Base-by-base conservation (phyloP, 2,113 vertebrate species). In the Chionis minor region DNA sequence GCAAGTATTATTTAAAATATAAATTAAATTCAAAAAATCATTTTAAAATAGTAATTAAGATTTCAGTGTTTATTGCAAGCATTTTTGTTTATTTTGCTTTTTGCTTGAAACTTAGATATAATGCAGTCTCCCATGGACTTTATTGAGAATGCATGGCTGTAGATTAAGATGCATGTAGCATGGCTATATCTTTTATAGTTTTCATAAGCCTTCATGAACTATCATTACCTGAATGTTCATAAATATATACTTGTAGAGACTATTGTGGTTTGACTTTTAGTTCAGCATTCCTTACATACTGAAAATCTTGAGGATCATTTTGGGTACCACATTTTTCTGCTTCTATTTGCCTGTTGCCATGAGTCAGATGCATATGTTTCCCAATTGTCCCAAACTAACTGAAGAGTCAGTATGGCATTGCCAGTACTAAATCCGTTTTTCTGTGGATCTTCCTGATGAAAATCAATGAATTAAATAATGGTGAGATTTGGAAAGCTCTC, bases 121-220 rank as follows among this genome's bases (percentile, higher is more conserved):
- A 92, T 91, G 82, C 88, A 94, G 92, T 94, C 80, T 96, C 91
- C 97, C 91, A 92, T 97, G 93, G 89, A 95, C 89, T 97, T 95
- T 95, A 38, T 66, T 88, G 56, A 96, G 82, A 97, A 81, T 98
- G 98, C 98, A 98, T 98, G 98, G 66, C 88, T 94, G 47, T 92
- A 78, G 72, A 90, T 93, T 66, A 85, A 91, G 86, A 67, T 98
- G 98, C 98, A 98, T 98, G 98, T 51, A 78, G 98, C 98, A 98
- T 98, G 98, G 96, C 97, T 97, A 0, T 95, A 65, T 80, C 62
- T 96, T 92, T 82, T 88, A 59, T 69, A 90, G 51, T 95, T 98
- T 87, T 96, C 95, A 97, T 96, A 78, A 94, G 54, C 94, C 42
- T 95, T 97, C 75, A 93, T 93, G 65, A 96, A 23, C 75, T 88